Evolutionary conservation across 2,888 invertebrate species (phyloP).

Genomic region (Adelphocoris suturalis): DNA sequence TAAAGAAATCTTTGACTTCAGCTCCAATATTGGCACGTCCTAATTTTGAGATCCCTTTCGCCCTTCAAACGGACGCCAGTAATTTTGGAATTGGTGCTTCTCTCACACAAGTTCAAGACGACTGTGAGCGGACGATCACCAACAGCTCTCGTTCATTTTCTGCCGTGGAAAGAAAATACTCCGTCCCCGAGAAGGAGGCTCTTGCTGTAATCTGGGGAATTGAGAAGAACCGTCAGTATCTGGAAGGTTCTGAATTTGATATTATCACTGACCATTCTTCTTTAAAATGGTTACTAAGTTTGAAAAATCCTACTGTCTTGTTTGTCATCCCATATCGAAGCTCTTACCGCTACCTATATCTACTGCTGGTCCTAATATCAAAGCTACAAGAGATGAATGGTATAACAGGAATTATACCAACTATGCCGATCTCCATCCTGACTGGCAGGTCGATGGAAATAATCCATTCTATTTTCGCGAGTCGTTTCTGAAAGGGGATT

Average conservation of each 20-base stretch:
- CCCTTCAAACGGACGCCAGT: slow-evolving; percentile 55
- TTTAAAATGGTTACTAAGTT: slow-evolving; percentile 40
- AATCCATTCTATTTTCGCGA: no score
- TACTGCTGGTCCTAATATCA: no score
- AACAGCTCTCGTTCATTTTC: slow-evolving; percentile 43
- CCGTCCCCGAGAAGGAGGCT: background rate
- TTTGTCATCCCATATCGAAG: background rate
- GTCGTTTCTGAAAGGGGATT: no score
- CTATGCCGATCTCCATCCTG: no score
- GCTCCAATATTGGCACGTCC: slow-evolving; percentile 60
- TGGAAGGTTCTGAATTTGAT: slow-evolving; percentile 1
- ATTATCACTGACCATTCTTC: background rate
- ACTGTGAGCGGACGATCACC: slow-evolving; percentile 47
- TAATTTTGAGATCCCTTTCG: slow-evolving; percentile 38
- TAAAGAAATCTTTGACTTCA: slow-evolving; percentile 41
- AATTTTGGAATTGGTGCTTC: slow-evolving; percentile 43
- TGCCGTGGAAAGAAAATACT: slow-evolving; percentile 47
- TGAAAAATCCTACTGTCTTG: slow-evolving; percentile 44
- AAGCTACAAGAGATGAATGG: no score
- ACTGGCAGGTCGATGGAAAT: no score
- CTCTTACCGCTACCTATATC: no score
- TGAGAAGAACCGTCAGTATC: background rate
- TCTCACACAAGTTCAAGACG: background rate
- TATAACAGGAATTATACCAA: no score
- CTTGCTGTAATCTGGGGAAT: no score